Evolutionary conservation across 2,888 invertebrate species (phyloP), one percentile per base, ranked within the genome.

Genomic region (Morpho helenor): DNA sequence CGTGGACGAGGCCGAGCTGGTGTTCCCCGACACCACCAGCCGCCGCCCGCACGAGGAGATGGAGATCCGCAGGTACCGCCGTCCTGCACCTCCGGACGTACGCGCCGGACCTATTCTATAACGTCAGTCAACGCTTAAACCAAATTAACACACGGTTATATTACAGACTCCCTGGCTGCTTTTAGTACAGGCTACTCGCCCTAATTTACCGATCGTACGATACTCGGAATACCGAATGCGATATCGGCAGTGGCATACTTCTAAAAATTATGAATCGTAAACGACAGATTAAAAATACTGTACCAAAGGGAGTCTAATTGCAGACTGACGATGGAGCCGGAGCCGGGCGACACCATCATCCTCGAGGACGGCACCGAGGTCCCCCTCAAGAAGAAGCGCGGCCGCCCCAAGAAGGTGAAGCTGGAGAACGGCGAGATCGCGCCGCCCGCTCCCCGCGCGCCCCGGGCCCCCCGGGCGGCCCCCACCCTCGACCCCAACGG

Each of bases 371-470:
- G 93, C 68, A 92, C 92, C 53, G 92, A 93, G 73, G 88, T 94
- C 63, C 94, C 95, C 0, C 94, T 95, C 50, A 96, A 96, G 87
- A 97, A 97, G 91, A 96, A 96, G 82, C 92, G 96, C n/a, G 97
- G 97, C 1, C 88, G 96, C n/a, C 96, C 97, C 62, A 96, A 96
- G 89, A 97, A 97, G 83, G 93, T 74, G 31, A 95, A 94, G 76
- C 84, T 91, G 68, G 92, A 93, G 75, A 95, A 93, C 76, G 94
- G 92, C 40, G 94, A 92, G 77, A 92, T 92, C 52, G 93, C 93
- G 62, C 92, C 93, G 49, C 88, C 93, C 8, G 79, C 87, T 10
- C 91, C 91, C 49, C 79, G 87, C 45, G 77, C 91, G 43, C 87
- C 92, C 2, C 83, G 91, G 62, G 89, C 89, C 54, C 84, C 85